These are phyloP conservation scores for Triplophysa rosa DNA, from an alignment of 2,113 vertebrate species.

Conservation along the genomic window DNA sequence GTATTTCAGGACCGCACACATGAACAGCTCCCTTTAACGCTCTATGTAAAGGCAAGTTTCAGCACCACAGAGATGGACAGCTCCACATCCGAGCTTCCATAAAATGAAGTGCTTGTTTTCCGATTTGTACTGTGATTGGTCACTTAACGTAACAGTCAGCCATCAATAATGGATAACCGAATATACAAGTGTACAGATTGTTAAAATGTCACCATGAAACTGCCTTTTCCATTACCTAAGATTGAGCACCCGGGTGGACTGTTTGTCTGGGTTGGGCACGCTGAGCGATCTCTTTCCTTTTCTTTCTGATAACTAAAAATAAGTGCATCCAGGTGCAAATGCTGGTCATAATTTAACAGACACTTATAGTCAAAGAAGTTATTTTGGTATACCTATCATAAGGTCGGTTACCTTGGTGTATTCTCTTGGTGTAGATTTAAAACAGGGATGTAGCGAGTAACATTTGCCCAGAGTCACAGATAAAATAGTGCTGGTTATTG, in stretches of 20 bases:
- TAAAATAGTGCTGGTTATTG: no score
- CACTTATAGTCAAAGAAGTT: not conserved
- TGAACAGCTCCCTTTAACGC: slow-evolving; percentile 22
- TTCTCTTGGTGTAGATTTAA: no score
- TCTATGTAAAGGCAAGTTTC: not conserved
- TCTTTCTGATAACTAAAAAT: not conserved
- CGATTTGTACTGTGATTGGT: not conserved
- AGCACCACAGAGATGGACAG: slow-evolving; percentile 2
- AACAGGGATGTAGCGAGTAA: no score
- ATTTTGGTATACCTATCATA: not conserved
- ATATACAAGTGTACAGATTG: slow-evolving; percentile 15
- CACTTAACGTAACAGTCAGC: not conserved
- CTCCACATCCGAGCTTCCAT: not conserved
- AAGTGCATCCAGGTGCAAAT: not conserved
- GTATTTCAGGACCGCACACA: slow-evolving; percentile 11
- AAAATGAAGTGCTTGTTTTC: not conserved
- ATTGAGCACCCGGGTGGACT: not conserved
- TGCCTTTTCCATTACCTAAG: not conserved
- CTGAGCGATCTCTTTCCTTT: not conserved
- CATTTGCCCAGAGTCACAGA: no score
- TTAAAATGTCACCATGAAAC: slow-evolving; percentile 24
- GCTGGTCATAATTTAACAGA: no score
- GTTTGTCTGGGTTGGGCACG: not conserved
- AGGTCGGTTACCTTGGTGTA: no score
- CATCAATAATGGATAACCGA: not conserved